Conservation (phyloP, 2,113 vertebrate species). For the Glaucomys volans region DNA sequence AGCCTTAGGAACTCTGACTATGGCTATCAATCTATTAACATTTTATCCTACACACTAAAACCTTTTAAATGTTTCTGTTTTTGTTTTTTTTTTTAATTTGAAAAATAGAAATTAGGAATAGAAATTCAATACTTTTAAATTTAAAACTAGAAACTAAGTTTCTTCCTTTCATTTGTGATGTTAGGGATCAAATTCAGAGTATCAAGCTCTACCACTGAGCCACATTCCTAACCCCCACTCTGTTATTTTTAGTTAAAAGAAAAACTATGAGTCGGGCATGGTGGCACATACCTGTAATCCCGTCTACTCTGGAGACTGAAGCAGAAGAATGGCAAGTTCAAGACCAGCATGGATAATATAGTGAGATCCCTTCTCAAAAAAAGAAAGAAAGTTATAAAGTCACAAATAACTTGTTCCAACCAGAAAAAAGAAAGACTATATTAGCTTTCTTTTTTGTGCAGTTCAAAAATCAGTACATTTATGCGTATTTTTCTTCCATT, state of each 20-base stretch:
- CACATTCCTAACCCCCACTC: not conserved
- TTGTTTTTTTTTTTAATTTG: not conserved
- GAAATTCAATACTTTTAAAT: not conserved
- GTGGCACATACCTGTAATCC: not conserved
- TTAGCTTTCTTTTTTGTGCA: constrained; percentile 1
- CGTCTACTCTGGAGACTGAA: not conserved
- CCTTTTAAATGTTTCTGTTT: not conserved
- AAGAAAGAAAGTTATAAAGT: not conserved
- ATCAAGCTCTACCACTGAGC: not conserved
- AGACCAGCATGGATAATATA: not conserved
- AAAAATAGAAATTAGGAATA: not conserved
- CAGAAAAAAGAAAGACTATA: not conserved
- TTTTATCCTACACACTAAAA: not conserved
- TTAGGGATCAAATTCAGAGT: not conserved
- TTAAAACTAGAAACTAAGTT: not conserved
- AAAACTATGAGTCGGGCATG: not conserved
- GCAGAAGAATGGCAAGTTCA: not conserved
- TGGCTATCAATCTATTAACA: not conserved
- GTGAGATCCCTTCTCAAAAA: not conserved
- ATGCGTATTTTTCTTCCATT: not conserved
- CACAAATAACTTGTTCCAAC: not conserved
- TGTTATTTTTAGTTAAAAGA: constrained; percentile 25
- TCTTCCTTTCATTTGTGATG: not conserved
- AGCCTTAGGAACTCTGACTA: not conserved
- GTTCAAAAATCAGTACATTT: not conserved